Conservation (phyloP, 1,140 invertebrate species). For the Sitophilus oryzae region DNA sequence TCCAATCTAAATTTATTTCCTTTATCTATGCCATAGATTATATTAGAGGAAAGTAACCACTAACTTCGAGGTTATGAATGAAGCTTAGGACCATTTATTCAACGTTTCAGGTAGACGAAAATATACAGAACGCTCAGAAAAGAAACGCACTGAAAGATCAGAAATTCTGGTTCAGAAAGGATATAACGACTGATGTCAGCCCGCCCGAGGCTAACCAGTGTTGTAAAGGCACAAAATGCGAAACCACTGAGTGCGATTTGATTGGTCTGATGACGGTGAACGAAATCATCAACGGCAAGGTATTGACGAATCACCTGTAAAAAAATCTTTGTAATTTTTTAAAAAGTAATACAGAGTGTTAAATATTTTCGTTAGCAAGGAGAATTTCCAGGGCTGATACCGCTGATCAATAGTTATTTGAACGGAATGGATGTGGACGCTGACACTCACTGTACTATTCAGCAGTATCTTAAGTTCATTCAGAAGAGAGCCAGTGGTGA, state of each 20-base stretch:
- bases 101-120: conserved; percentile 89
- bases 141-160: conserved; percentile 75
- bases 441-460: conserved; percentile 93
- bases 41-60: no score
- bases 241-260: conserved; percentile 46
- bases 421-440: conserved; percentile 92
- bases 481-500: conserved; percentile 82
- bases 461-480: conserved; percentile 95
- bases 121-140: conserved; percentile 92
- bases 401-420: conserved; percentile 89
- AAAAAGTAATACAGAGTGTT: background rate
- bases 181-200: conserved; percentile 57
- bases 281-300: conserved; percentile 98
- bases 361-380: conserved; percentile 52
- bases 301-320: conserved; percentile 47
- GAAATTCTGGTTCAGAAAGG: conserved; percentile 89
- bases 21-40: no score
- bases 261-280: conserved; percentile 79
- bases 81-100: no score
- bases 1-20: no score
- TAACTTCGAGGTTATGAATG: no score
- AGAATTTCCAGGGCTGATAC: conserved; percentile 91
- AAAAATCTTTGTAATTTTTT: background rate
- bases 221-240: conserved; percentile 32
- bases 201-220: conserved; percentile 45